Conservation (phyloP, 2,113 vertebrate genomes). For the Sula dactylatra region DNA sequence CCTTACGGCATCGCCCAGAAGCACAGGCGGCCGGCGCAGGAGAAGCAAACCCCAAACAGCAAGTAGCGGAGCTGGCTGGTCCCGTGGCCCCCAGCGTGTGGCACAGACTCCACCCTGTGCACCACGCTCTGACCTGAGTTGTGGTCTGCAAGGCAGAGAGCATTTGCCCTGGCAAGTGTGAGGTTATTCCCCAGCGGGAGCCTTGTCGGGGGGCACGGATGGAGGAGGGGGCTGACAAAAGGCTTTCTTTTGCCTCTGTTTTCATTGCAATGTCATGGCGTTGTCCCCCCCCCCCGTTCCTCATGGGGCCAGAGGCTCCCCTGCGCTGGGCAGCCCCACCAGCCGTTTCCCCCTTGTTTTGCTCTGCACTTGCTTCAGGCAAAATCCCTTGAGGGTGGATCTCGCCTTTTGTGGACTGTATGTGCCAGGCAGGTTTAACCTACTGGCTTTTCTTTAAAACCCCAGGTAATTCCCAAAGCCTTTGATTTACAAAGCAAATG, state of each 20-base stretch:
- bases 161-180: rapidly evolving
- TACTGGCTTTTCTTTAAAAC: background rate
- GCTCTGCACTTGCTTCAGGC: background rate
- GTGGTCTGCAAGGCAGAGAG: background rate
- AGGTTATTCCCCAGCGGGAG: background rate
- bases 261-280: rapidly evolving
- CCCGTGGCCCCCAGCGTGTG: rapidly evolving
- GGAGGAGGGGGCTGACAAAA: background rate
- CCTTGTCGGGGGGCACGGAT: background rate
- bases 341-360: rapidly evolving
- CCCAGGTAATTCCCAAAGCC: background rate
- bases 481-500: background rate
- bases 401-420: background rate
- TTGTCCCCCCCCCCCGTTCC: background rate
- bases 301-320: background rate
- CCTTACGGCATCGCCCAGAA: constrained; percentile 88
- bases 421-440: background rate
- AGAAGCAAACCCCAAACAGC: constrained; percentile 1
- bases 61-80: constrained; percentile 10
- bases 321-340: background rate
- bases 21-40: background rate
- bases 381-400: background rate
- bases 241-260: background rate
- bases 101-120: rapidly evolving
- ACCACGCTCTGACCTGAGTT: no score